These are phyloP conservation scores for Stenchaetothrips biformis DNA, from an alignment of 2,888 invertebrate species.

Conservation along the genomic window DNA sequence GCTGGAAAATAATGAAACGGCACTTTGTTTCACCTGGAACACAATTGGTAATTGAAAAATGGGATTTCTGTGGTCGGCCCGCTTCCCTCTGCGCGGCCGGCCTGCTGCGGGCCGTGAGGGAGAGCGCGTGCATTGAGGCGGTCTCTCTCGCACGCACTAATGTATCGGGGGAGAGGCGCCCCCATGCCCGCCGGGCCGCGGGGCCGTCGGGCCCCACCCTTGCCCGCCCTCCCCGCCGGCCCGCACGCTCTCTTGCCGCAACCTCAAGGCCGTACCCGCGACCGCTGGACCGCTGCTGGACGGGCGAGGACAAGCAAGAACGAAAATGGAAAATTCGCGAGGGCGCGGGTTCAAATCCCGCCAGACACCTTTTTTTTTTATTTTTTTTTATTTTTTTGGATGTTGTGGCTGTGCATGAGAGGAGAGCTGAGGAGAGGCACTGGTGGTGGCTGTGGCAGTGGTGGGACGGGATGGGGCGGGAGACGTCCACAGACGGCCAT, in stretches of 20 bases:
- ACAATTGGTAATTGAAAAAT: too few species aligned
- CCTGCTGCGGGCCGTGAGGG: too few species aligned
- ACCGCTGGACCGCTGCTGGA: neutral
- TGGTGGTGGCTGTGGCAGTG: neutral
- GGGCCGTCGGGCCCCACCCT: neutral
- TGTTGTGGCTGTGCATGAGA: too few species aligned
- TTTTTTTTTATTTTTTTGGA: too few species aligned
- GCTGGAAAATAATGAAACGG: too few species aligned
- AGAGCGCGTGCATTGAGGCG: neutral
- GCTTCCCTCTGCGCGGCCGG: too few species aligned
- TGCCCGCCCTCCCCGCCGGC: neutral
- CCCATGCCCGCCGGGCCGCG: neutral
- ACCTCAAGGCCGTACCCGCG: neutral
- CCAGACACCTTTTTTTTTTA: neutral
- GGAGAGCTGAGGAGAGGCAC: neutral
- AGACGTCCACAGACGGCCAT: neutral
- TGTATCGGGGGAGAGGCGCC: neutral
- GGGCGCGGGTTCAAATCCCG: neutral
- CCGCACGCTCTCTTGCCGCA: neutral
- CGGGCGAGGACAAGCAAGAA: neutral
- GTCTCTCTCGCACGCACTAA: neutral
- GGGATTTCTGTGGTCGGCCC: too few species aligned
- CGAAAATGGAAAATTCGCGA: neutral
- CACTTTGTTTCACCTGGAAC: too few species aligned
- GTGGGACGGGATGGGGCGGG: neutral